Percentiles rank a stretch among this genome's conserved stretches.
Evolutionary conservation across 2,888 invertebrate genomes (phyloP).

Genomic region (Acanthopleura granulata): DNA sequence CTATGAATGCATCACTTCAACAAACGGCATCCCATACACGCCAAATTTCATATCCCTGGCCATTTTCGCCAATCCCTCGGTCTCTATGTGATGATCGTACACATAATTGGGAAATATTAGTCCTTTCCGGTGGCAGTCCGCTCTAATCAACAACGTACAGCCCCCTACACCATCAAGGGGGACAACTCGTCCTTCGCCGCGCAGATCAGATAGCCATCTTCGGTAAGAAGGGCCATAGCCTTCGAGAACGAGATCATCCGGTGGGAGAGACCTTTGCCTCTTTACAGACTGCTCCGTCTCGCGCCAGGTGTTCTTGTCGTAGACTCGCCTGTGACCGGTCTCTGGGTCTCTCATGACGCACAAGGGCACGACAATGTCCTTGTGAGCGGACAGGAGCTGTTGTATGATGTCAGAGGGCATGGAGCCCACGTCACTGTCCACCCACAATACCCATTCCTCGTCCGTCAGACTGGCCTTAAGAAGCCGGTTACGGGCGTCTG

Average conservation of each 20-base stretch:
- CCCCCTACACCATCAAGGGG: slow-evolving; percentile 65
- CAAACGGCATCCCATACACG: slow-evolving; percentile 54
- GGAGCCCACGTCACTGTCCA: slow-evolving; percentile 57
- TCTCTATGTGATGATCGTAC: slow-evolving; percentile 60
- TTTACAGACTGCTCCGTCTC: slow-evolving; percentile 53
- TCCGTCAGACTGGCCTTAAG: slow-evolving; percentile 42
- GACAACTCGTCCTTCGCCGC: slow-evolving; percentile 55
- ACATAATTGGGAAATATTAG: slow-evolving; percentile 57
- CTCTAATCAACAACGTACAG: slow-evolving; percentile 53
- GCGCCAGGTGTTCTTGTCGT: slow-evolving; percentile 63
- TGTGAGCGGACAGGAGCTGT: slow-evolving; percentile 51
- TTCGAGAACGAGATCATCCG: slow-evolving; percentile 54
- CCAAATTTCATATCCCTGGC: slow-evolving; percentile 53
- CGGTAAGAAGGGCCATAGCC: slow-evolving; percentile 53
- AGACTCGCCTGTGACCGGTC: slow-evolving; percentile 34
- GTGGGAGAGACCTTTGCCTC: slow-evolving; percentile 36
- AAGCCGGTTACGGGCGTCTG: slow-evolving; percentile 54
- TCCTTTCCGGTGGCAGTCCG: slow-evolving; percentile 55
- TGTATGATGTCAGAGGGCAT: slow-evolving; percentile 58
- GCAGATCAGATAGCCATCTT: slow-evolving; percentile 52
- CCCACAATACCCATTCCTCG: slow-evolving; percentile 61
- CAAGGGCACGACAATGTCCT: slow-evolving; percentile 53
- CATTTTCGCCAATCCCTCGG: slow-evolving; percentile 64
- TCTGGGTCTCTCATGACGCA: slow-evolving; percentile 38
- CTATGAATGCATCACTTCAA: neutral